phyloP scores from a whole-genome alignment of 2,797 vertebrate genomes.

The Danio jaintianensis region DNA sequence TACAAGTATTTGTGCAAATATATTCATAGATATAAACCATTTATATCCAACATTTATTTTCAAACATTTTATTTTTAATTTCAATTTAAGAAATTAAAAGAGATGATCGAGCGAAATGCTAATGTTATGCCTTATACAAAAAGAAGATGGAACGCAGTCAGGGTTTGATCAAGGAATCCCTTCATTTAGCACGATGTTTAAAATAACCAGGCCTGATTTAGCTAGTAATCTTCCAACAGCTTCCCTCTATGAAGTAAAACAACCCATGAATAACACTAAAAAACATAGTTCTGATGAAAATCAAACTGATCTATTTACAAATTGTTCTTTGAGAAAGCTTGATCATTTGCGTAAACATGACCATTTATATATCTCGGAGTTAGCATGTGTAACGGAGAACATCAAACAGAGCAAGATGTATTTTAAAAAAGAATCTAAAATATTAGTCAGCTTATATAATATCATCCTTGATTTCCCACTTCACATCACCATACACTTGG shows the following conservation, averaged over 20 bases:
- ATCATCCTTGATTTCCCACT: slow-evolving; percentile 19
- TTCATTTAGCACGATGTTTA: slow-evolving; percentile 17
- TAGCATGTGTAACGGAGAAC: slow-evolving; percentile 26
- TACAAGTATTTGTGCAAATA: too few species aligned
- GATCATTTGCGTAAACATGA: slow-evolving; percentile 29
- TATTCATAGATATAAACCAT: background rate
- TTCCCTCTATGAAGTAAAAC: background rate
- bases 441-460: slow-evolving; percentile 17
- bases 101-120: slow-evolving; percentile 6
- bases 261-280: background rate
- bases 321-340: slow-evolving; percentile 11
- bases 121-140: slow-evolving; percentile 5
- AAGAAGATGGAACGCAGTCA: slow-evolving; percentile 26
- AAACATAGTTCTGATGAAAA: background rate
- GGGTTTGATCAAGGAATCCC: slow-evolving; percentile 24
- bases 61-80: background rate
- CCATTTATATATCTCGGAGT: slow-evolving; percentile 10
- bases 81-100: background rate
- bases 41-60: background rate
- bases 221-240: background rate
- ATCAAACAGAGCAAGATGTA: slow-evolving; percentile 13
- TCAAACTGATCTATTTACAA: slow-evolving; percentile 5
- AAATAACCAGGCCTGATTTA: slow-evolving; percentile 24
- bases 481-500: slow-evolving; percentile 14
- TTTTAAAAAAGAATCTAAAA: slow-evolving; percentile 28